Evolutionary conservation across 2,113 vertebrate species (phyloP).

Genomic region (Istiophorus platypterus): DNA sequence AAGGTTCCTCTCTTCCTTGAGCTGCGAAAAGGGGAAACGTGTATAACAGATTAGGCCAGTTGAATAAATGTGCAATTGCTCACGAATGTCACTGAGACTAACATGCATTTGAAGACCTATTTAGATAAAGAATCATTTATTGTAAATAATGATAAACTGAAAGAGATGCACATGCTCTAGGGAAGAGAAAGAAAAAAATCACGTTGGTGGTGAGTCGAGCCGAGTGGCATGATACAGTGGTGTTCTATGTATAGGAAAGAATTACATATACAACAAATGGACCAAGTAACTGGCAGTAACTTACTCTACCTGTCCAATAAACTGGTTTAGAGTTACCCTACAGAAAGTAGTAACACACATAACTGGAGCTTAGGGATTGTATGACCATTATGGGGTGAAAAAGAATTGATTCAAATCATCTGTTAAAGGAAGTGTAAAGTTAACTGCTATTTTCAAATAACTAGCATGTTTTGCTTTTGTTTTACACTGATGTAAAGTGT

Average conservation of each 20-base stretch:
- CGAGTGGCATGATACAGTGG: background rate
- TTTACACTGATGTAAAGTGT: constrained; percentile 50
- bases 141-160: background rate
- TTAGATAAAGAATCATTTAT: constrained; percentile 10
- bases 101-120: background rate
- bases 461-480: constrained; percentile 53
- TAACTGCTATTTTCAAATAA: constrained; percentile 43
- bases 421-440: constrained; percentile 35
- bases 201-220: background rate
- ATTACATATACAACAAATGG: background rate
- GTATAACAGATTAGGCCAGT: constrained; percentile 28
- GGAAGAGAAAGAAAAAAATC: background rate
- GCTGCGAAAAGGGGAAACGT: constrained; percentile 53
- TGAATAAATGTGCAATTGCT: constrained; percentile 58
- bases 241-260: background rate
- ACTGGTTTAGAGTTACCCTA: background rate
- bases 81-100: constrained; percentile 26
- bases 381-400: background rate
- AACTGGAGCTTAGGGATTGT: background rate
- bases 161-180: background rate
- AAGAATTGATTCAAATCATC: constrained; percentile 10
- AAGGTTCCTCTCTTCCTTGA: constrained; percentile 55
- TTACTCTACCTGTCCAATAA: background rate
- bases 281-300: background rate
- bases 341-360: background rate